Evolutionary conservation across 2,797 vertebrate genomes (phyloP), one percentile per base, ranked within the genome.

Genomic region (Semaprochilodus insignis): DNA sequence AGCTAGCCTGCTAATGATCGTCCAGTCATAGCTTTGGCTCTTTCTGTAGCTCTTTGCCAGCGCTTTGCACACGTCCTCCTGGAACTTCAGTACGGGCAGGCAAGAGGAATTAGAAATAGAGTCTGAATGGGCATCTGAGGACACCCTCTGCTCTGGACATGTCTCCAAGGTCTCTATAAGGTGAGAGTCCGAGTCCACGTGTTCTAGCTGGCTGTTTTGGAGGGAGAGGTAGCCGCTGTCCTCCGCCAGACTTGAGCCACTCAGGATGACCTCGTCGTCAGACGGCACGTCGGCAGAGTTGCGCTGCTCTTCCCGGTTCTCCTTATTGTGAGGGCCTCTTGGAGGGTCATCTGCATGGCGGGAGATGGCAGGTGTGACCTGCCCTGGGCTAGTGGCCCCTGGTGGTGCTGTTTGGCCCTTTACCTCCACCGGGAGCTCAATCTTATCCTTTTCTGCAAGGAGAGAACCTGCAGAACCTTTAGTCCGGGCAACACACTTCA

Each of bases 161-260:
- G 34, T 81, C 75, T 69, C 69, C 34, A n/a, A 34, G n/a, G 66
- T 66, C 11, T 76, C 90, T 21, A 44, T 6, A 3, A n/a, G 34
- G 16, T n/a, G 48, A 0, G 60, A 25, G 14, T 73, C 86, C 78
- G 87, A 72, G 19, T 90, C 77, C 5, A 89, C 90, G 6, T 94
- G 91, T 15, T 96, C 94, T 55, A 80, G 91, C 0, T 93, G 96
- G 87, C 90, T 95, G 86, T 88, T 95, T 4, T 97, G 93, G 81
- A 97, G 90, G 19, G 98, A 99, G 5, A 96, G 90, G 81, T 98
- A 99, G 5, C 98, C 97, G 3, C 98, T 99, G 91, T 99, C 98
- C 82, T 97, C 97, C 4, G 83, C 77, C 0, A 91, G 74, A 23
- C 65, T 74, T 25, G 85, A 82, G 55, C 83, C 83, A 70, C 62